Conservation (phyloP, 1,140 invertebrate species). For the Drosophila navojoa region DNA sequence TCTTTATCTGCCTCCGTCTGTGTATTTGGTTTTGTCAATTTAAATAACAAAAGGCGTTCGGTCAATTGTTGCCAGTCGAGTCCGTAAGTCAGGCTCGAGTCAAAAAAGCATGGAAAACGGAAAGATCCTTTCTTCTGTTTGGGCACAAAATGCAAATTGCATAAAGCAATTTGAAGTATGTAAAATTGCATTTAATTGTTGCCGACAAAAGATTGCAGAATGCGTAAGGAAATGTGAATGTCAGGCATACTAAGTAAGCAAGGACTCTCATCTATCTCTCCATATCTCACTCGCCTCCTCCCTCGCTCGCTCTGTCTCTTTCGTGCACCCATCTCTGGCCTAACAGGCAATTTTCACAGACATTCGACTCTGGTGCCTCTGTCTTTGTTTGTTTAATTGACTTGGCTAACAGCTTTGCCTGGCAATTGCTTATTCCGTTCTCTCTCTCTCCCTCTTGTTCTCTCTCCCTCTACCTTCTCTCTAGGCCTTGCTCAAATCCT, state of each 20-base stretch:
- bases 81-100: slow-evolving; percentile 23
- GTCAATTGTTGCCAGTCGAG: slow-evolving; percentile 67
- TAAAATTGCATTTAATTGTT: slow-evolving; percentile 82
- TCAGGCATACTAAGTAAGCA: slow-evolving; percentile 52
- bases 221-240: slow-evolving; percentile 53
- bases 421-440: slow-evolving; percentile 5
- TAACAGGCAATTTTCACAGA: slow-evolving; percentile 75
- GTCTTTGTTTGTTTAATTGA: slow-evolving; percentile 81
- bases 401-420: slow-evolving; percentile 63
- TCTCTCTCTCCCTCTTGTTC: not conserved
- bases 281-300: not conserved
- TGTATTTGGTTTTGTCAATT: slow-evolving; percentile 57
- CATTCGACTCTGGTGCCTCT: slow-evolving; percentile 41
- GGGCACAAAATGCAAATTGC: slow-evolving; percentile 69
- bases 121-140: slow-evolving; percentile 14
- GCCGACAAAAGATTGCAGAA: slow-evolving; percentile 63
- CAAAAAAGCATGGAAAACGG: slow-evolving; percentile 47
- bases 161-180: slow-evolving; percentile 78
- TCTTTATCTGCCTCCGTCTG: slow-evolving; percentile 6
- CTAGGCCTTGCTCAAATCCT: slow-evolving; percentile 20
- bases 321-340: slow-evolving; percentile 9
- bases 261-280: not conserved
- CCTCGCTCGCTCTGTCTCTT: not conserved
- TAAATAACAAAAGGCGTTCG: slow-evolving; percentile 76
- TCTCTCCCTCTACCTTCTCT: not conserved